Conservation (phyloP, 1,140 invertebrate species). For the Cydia pomonella region DNA sequence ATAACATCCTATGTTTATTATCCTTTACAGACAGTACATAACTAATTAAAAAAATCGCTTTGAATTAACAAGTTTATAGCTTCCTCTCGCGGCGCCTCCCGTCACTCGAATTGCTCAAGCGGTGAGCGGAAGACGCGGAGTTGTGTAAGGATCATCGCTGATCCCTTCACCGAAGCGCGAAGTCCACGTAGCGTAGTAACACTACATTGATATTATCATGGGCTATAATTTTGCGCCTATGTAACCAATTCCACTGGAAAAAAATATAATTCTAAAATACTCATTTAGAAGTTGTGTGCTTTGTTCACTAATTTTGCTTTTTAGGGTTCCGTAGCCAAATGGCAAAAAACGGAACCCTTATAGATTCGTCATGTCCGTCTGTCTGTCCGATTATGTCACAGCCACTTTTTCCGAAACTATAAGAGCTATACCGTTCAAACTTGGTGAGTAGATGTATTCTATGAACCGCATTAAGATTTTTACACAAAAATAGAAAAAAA, state of each 20-base stretch:
- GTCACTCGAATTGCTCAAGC: slow-evolving; percentile 51
- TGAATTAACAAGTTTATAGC: not conserved
- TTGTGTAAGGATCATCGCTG: slow-evolving; percentile 55
- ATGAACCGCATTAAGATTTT: too few relatives aligned
- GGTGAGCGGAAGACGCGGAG: slow-evolving; percentile 59
- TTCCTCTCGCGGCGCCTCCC: slow-evolving; percentile 32
- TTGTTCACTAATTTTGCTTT: too few relatives aligned
- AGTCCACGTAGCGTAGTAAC: slow-evolving; percentile 25
- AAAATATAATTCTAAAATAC: not conserved
- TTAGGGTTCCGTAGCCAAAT: too few relatives aligned
- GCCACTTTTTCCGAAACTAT: too few relatives aligned
- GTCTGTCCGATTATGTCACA: too few relatives aligned
- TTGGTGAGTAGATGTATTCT: too few relatives aligned
- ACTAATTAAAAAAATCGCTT: not conserved
- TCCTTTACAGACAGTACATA: not conserved
- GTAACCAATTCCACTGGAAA: not conserved
- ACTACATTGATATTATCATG: not conserved
- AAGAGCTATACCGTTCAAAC: too few relatives aligned
- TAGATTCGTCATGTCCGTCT: too few relatives aligned
- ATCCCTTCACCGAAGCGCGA: slow-evolving; percentile 56
- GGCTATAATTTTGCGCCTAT: not conserved
- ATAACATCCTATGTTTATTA: not conserved
- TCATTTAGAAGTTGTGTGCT: too few relatives aligned
- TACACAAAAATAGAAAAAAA: too few relatives aligned
- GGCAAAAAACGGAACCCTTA: too few relatives aligned